Evolutionary conservation across 2,113 vertebrate genomes (phyloP).

Genomic region (Sinosuthora webbiana): DNA sequence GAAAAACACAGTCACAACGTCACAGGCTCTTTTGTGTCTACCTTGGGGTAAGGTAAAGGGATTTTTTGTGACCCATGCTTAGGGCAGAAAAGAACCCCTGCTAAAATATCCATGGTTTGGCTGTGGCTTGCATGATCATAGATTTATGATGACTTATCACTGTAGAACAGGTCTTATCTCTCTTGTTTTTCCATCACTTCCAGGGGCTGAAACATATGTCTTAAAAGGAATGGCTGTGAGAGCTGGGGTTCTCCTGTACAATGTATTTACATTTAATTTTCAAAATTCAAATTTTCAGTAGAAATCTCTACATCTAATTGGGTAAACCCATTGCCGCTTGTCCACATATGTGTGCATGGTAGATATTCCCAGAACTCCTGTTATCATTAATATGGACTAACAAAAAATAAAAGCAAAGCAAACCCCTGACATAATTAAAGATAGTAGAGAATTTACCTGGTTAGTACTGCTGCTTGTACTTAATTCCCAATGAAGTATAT

Average conservation of each 20-base stretch:
- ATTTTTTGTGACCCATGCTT: not conserved
- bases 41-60: not conserved
- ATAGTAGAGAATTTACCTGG: not conserved
- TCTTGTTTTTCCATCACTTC: not conserved
- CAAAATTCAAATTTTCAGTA: not conserved
- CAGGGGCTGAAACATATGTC: not conserved
- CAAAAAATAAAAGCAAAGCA: not conserved
- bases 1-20: not conserved
- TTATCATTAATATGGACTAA: not conserved
- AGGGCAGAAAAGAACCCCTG: not conserved
- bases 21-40: not conserved
- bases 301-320: not conserved
- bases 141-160: not conserved
- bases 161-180: not conserved
- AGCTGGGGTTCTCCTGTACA: not conserved
- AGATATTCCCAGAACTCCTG: not conserved
- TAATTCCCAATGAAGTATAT: not conserved
- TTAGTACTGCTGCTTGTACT: not conserved
- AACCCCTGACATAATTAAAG: fast-evolving
- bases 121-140: not conserved
- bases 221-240: not conserved
- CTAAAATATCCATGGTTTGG: not conserved
- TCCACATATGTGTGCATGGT: not conserved
- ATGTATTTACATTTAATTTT: not conserved
- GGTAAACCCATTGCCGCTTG: not conserved